Base-by-base conservation (phyloP, 1,140 invertebrate species). In the Coelopa frigida region DNA sequence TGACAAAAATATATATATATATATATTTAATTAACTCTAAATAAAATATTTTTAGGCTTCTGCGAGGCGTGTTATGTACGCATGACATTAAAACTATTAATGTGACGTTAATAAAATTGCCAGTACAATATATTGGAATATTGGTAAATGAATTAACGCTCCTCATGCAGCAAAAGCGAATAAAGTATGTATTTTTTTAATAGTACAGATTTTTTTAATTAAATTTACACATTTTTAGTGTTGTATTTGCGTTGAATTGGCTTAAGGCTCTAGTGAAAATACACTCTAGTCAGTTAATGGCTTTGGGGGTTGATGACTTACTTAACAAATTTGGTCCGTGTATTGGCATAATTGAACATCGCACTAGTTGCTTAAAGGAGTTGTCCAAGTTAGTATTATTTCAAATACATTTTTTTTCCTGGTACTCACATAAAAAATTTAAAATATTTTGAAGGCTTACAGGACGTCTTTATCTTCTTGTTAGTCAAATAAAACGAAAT, bases 201-300 rank as follows among this genome's bases (percentile, higher is more conserved):
- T 29, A 29, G 27, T n/a, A n/a, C 20, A 26, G 10, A 33, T 42
- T 41, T 3, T 46, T 46, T 37, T 11, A n/a, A 14, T 26, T 26
- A 17, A 15, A 29, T 26, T 3, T 11, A 43, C 15, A 26, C 27
- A 18, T 50, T 69, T 68, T 39, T 57, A 82, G 80, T 55, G 75
- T 78, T 51, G 72, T 75, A 59, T 75, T 73, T 47, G 79, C 76
- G 4, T 55, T 77, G 3, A 66, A 71, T 29, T 84, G 83, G 83
- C 51, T 85, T 21, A 73, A 77, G 55, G 52, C 67, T 39, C 56
- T 84, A 23, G 55, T 81, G n/a, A 64, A 73, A 43, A 72, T 73
- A 11, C 81, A 84, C 58, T 73, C 80, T 1, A 77, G 77, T 43
- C 73, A 82, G 40, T 53, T 85, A 14, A 72, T 83, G 60, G 64